Base-by-base conservation (phyloP, 2,113 vertebrate genomes). In the Reinhardtius hippoglossoides region DNA sequence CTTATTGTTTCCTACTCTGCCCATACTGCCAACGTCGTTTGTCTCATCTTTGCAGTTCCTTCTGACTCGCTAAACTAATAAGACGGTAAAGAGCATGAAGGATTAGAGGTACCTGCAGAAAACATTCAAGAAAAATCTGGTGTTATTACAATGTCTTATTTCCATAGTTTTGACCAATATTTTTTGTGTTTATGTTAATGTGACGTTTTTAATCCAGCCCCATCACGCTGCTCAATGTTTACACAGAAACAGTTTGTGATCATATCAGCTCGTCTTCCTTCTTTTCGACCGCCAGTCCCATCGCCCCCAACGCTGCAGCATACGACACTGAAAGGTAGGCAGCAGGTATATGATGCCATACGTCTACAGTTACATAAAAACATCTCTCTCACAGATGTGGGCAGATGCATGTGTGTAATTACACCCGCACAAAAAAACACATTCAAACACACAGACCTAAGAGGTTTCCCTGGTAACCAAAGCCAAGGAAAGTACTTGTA, bases 381-480 rank as follows among this genome's bases (percentile, higher is more conserved):
- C 21, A 69, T 9, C 59, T 31, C 42, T 68, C 46, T 50, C 40
- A 31, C 74, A 42, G 27, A 85, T 73, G 76, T 55, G 75, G 54
- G 61, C 71, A 46, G 54, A 18, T 73, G 74, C 65, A 35, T 16
- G 13, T 50, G 55, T 63, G 76, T 56, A 77, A 75, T 71, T 71
- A 71, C 56, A 27, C 23, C 27, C 37, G 4, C 27, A 70, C 61
- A 59, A 27, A 23, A 23, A 14, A 58, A 58, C n/a, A 18, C 42
- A 77, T 37, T 46, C 46, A 76, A 21, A 67, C 67, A 75, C 67
- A 76, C 20, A 52, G 20, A 21, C 75, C 60, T 14, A 35, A 60
- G 58, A 68, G 65, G 18, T 50, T 18, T 50, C 92, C 88, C 48
- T 90, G 90, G 91, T 26, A 90, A 93, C 91, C 27, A 75, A 21